Evolutionary conservation across 2,888 invertebrate species (phyloP), one percentile per base, ranked within the genome.

Genomic region (Eristalis pertinax): DNA sequence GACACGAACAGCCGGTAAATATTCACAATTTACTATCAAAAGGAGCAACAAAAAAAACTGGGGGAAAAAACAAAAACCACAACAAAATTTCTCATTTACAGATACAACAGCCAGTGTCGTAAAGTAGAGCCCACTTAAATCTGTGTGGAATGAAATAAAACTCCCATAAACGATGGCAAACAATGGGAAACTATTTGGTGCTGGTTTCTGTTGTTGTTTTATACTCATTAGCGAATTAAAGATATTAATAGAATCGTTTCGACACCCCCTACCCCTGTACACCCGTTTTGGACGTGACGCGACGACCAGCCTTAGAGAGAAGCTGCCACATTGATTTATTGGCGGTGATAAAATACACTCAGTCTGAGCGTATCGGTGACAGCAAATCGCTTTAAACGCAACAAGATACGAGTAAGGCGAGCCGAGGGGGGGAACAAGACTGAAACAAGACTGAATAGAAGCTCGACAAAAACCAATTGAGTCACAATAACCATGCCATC

Each of bases 1-100:
- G 73, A 63, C 63, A 63, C 43, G 35, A 73, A 73, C 72, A 43
- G 35, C 72, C 10, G 41, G 41, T n/a, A 38, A 10, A 58, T 50
- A 50, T 50, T 50, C 50, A 50, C 50, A 50, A 50, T 19, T 43
- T 4, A 43, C 43, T 43, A n/a, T 15, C n/a, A 4, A 32, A 32
- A 5, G 32, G n/a, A n/a, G n/a, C 35, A 1, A 2, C 10, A 38
- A 10, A 38, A 4, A 11, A 38, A n/a, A n/a, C n/a, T n/a, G n/a
- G n/a, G n/a, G n/a, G n/a, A n/a, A n/a, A 38, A 38, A 38, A 38
- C 13, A 13, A 13, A 13, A 2, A 7, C 32, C 32, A 10, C 5
- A 35, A 35, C 35, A 35, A 35, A 35, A 8, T 35, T 35, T 38
- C 35, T 38, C 38, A 38, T 13, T 38, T 38, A 38, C 38, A 38